Conservation (phyloP, 2,797 vertebrate genomes). For the Oryzias sinensis region DNA sequence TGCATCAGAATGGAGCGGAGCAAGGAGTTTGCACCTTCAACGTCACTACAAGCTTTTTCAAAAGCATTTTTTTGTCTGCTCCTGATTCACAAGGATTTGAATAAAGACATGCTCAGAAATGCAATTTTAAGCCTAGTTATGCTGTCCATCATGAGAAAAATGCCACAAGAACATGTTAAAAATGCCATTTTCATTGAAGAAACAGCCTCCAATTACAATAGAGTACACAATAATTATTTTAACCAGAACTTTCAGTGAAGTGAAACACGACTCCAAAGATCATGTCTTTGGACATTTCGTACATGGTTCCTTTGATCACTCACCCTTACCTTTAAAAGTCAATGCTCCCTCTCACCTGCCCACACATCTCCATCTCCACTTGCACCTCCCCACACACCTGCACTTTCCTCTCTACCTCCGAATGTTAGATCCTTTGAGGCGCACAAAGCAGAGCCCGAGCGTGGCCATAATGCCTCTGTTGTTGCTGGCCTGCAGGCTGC, state of each 20-base stretch:
- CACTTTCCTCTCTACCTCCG: constrained; percentile 23
- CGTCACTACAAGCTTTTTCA: too few relatives aligned
- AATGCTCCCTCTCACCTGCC: constrained; percentile 1
- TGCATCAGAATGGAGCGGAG: too few relatives aligned
- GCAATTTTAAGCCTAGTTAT: too few relatives aligned
- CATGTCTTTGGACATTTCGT: constrained; percentile 25
- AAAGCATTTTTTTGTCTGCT: too few relatives aligned
- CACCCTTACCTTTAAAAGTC: constrained; percentile 5
- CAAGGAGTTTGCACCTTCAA: too few relatives aligned
- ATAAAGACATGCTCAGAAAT: too few relatives aligned
- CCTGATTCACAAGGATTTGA: too few relatives aligned
- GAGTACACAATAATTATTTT: background rate
- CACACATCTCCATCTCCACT: constrained; percentile 29
- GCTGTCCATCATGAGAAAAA: too few relatives aligned
- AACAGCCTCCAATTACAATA: background rate
- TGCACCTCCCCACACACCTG: constrained; percentile 41
- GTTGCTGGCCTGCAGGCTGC: constrained; percentile 52
- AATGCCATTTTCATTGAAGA: too few relatives aligned
- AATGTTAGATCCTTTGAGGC: constrained; percentile 24
- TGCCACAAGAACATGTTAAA: too few relatives aligned
- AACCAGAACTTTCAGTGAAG: background rate
- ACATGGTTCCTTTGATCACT: constrained; percentile 24
- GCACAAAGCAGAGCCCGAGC: constrained; percentile 31
- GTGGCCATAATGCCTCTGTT: constrained; percentile 69
- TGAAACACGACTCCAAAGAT: constrained; percentile 12